A percentile compares a stretch with the other conserved stretches of the same genome.
Evolutionary conservation across 2,797 vertebrate genomes (phyloP).

Genomic region (Bradypus variegatus): DNA sequence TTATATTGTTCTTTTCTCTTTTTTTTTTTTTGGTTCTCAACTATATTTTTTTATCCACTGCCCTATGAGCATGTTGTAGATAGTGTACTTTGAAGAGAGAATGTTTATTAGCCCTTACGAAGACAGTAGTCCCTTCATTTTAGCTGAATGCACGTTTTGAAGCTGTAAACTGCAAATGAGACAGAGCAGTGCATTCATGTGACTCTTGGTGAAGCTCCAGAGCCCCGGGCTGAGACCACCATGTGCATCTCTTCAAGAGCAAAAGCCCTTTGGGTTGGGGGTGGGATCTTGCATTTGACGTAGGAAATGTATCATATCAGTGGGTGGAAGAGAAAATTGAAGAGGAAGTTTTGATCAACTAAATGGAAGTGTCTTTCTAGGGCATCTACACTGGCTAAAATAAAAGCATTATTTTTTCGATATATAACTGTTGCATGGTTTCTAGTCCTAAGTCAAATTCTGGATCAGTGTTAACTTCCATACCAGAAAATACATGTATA

Average conservation of each 20-base stretch:
- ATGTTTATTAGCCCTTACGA: background rate
- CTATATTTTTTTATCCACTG: background rate
- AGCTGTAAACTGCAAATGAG: background rate
- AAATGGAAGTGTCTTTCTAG: background rate
- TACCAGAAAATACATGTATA: background rate
- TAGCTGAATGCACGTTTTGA: background rate
- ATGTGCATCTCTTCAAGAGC: background rate
- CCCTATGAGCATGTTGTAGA: background rate
- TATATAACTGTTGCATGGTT: background rate
- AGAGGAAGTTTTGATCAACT: background rate
- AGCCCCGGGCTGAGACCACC: background rate
- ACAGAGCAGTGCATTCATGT: background rate
- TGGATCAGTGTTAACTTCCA: background rate
- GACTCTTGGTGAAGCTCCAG: background rate
- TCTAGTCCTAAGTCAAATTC: slow-evolving; percentile 8
- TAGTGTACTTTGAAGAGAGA: background rate
- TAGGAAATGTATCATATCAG: background rate
- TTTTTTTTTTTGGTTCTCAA: background rate
- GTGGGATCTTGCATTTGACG: background rate
- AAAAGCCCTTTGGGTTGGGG: background rate
- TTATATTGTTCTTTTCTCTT: background rate
- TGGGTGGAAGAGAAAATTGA: background rate
- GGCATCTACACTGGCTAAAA: background rate
- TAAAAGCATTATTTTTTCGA: background rate
- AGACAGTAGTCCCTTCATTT: background rate